A percentile compares a stretch with the other conserved stretches of the same genome.
Evolutionary conservation across 2,797 vertebrate genomes (phyloP).

Genomic region (Champsocephalus esox): DNA sequence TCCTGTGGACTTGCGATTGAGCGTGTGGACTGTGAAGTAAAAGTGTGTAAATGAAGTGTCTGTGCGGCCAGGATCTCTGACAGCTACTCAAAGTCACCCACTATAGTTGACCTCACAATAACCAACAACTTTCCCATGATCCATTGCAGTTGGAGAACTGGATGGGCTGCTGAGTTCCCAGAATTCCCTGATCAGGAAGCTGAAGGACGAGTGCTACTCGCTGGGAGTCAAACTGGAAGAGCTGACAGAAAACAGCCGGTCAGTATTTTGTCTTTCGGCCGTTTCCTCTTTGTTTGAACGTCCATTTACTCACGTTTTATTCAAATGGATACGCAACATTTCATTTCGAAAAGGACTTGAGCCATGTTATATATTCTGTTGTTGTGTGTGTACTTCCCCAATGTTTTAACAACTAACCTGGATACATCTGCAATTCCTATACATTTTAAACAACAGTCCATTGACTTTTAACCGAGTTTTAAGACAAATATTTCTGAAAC

Average conservation of each 20-base stretch:
- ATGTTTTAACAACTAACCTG: too few relatives aligned
- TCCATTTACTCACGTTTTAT: background rate
- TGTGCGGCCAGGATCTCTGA: background rate
- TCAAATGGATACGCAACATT: background rate
- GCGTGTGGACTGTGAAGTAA: slow-evolving; percentile 1
- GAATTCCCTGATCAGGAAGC: slow-evolving; percentile 89
- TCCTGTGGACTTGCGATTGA: too few relatives aligned
- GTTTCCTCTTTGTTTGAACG: background rate
- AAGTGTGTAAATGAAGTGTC: background rate
- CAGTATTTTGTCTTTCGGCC: slow-evolving; percentile 14
- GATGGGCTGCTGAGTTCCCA: slow-evolving; percentile 90
- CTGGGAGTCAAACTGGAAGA: slow-evolving; percentile 88
- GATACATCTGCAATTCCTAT: too few relatives aligned
- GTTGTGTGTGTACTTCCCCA: too few relatives aligned
- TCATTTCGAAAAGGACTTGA: too few relatives aligned
- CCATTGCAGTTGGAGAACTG: slow-evolving; percentile 88
- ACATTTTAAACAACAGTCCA: too few relatives aligned
- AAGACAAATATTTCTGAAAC: too few relatives aligned
- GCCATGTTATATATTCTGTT: too few relatives aligned
- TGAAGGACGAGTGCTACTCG: slow-evolving; percentile 90
- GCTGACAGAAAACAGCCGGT: slow-evolving; percentile 88
- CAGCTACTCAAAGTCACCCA: slow-evolving; percentile 9
- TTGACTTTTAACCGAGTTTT: too few relatives aligned
- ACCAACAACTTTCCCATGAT: slow-evolving; percentile 47
- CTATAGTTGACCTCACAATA: slow-evolving; percentile 11